Base-by-base conservation (phyloP, 2,888 invertebrate species). In the Pyrochroa serraticornis region DNA sequence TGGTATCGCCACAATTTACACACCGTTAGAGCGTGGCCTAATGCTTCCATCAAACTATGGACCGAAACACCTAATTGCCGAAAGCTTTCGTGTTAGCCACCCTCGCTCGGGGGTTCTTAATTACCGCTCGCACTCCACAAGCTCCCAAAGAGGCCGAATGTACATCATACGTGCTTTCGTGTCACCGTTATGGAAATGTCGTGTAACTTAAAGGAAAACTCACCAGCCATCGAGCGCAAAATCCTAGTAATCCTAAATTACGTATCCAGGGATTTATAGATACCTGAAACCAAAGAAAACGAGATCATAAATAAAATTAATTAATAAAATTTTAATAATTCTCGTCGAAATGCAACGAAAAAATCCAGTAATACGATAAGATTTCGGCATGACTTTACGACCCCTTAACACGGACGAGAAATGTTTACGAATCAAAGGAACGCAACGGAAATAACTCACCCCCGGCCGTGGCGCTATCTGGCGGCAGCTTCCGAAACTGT, bases 51-150 rank as follows among this genome's bases (percentile, higher is more conserved):
- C 72, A 73, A 69, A 68, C 66, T 66, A 69, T 63, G 71, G 70
- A 71, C 69, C 74, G 73, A 71, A 75, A 75, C 75, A 69, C 71
- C 74, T 75, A 77, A 77, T 77, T 75, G 76, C 76, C 73, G 72
- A 77, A 77, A 77, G 77, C 77, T 77, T 76, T 77, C 75, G 73
- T 73, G 74, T 73, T 72, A 60, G 60, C 66, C 63, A 63, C 67
- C 67, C 73, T 71, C 60, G 44, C 67, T 58, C 60, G 70, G 74
- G 73, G 73, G 71, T 70, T 72, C 72, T 75, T 77, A 77, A 77
- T 77, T 75, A 74, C 70, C 60, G 55, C 52, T 51, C 55, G 51
- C 56, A 55, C 60, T 56, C 52, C 50, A 46, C 57, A 36, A 53
- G 54, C 52, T 56, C 66, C 63, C 64, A 52, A 46, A 46, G 54